Evolutionary conservation across 1,140 invertebrate genomes (phyloP), one percentile per base, ranked within the genome.

Genomic region (Vollenhovia emeryi): DNA sequence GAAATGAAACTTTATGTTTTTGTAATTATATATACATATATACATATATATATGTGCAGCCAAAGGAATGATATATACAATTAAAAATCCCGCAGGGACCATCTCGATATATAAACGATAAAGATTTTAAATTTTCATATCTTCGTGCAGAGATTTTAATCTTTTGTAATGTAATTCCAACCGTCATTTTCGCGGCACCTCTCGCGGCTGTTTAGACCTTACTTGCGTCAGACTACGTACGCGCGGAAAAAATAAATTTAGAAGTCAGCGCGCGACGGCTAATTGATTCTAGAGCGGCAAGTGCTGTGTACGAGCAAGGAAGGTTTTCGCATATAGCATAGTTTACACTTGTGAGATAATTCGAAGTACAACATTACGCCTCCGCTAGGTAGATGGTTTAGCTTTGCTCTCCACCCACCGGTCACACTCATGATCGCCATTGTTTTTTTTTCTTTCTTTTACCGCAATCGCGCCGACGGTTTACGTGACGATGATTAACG

Each of bases 11-110:
- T 86, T 79, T 78, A 80, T 89, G 88, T 85, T 89, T 88, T 85
- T 90, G 64, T 91, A 88, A 75, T 79, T 21, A 82, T 73, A 75
- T 76, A 48, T 59, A 75, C 2, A 75, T 50, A 83, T 33, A 43
- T 33, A 68, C 7, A 68, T 24, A 74, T 43, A 75, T 55, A 73
- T 62, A 75, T 62, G 40, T 30, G 60, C 71, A 76, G 15, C 52
- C 27, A 78, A 82, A 86, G 78, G 57, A 59, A 57, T 75, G 73
- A 43, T 68, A 55, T 78, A 50, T 64, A 80, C 78, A 68, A 89
- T 68, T 80, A 84, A 74, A 82, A 89, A 92, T 92, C 92, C 91
- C 92, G 85, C 91, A 91, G 91, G 92, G 92, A 92, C 92, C 92
- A 92, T 90, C 87, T 83, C 68, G 73, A 75, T 75, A 90, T 71